These are phyloP conservation scores for Macropis europaea DNA, from an alignment of 2,888 invertebrate genomes.

Conservation along the genomic window DNA sequence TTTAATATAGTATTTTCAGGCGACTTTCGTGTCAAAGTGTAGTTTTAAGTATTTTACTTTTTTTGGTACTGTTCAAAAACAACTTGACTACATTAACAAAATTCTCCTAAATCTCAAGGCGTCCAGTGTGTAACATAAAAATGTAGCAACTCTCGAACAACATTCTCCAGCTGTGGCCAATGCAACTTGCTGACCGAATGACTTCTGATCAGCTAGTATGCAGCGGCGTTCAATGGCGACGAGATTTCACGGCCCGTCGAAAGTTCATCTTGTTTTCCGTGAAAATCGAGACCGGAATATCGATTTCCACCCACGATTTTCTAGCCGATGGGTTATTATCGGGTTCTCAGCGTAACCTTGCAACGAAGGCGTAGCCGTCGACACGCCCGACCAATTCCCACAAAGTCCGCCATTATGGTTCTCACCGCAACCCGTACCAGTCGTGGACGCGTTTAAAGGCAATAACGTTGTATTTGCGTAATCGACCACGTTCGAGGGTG, in stretches of 20 bases:
- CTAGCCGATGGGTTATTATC: slow-evolving; percentile 43
- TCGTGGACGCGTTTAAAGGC: slow-evolving; percentile 54
- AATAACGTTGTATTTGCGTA: slow-evolving; percentile 54
- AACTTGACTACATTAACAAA: too few species aligned
- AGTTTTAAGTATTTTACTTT: too few species aligned
- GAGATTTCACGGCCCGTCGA: slow-evolving; percentile 16
- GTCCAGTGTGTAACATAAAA: too few species aligned
- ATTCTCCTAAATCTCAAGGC: too few species aligned
- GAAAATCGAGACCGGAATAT: slow-evolving; percentile 50
- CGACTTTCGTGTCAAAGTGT: too few species aligned
- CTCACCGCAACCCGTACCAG: slow-evolving; percentile 44
- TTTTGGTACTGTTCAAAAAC: too few species aligned
- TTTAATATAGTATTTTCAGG: too few species aligned
- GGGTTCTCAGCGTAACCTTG: slow-evolving; percentile 62
- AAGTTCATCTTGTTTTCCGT: slow-evolving; percentile 24
- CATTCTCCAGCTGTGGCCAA: too few species aligned
- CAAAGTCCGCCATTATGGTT: slow-evolving; percentile 59
- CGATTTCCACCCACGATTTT: slow-evolving; percentile 64
- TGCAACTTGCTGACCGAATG: too few species aligned
- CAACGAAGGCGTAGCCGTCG: slow-evolving; percentile 70
- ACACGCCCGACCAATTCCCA: slow-evolving; percentile 66
- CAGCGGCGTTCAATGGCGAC: not conserved
- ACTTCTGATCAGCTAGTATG: too few species aligned
- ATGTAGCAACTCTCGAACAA: too few species aligned
- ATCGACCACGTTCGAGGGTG: slow-evolving; percentile 26